Conservation (phyloP, 92 coral and sea anemone species). For the Phenganax subtilis region DNA sequence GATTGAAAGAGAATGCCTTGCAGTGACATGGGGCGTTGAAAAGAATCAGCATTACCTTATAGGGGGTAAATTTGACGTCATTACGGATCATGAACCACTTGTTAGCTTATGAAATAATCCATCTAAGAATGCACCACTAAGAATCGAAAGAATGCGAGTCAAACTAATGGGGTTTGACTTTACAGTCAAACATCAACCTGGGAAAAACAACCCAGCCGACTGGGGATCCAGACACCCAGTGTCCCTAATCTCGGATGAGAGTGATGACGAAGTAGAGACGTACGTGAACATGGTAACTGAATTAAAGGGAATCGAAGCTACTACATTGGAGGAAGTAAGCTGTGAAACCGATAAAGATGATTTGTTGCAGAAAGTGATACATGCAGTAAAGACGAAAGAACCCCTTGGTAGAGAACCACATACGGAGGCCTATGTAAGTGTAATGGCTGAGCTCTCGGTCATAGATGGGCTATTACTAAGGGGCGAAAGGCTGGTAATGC, state of each 20-base stretch:
- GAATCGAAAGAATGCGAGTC: background rate
- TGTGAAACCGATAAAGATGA: background rate
- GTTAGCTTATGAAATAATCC: background rate
- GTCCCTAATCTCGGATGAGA: background rate
- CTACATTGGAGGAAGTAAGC: background rate
- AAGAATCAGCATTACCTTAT: too few relatives aligned
- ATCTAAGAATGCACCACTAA: background rate
- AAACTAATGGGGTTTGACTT: background rate
- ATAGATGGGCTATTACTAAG: background rate
- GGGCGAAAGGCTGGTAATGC: too few relatives aligned
- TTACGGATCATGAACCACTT: background rate
- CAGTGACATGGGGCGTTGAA: too few relatives aligned
- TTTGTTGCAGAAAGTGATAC: background rate
- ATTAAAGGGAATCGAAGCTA: too few relatives aligned
- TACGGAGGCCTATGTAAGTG: background rate
- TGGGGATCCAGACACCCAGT: background rate
- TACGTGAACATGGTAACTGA: too few relatives aligned
- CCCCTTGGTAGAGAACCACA: too few relatives aligned
- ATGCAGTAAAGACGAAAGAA: background rate
- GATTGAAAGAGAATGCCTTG: too few relatives aligned
- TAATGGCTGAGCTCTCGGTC: background rate
- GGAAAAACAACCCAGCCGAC: too few relatives aligned
- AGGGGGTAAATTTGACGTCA: too few relatives aligned
- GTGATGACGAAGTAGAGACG: too few relatives aligned
- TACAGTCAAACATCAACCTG: background rate